Percentiles rank a stretch among this genome's conserved stretches.
phyloP scores from a whole-genome alignment of 2,113 vertebrate species.

The Enhydra lutris region DNA sequence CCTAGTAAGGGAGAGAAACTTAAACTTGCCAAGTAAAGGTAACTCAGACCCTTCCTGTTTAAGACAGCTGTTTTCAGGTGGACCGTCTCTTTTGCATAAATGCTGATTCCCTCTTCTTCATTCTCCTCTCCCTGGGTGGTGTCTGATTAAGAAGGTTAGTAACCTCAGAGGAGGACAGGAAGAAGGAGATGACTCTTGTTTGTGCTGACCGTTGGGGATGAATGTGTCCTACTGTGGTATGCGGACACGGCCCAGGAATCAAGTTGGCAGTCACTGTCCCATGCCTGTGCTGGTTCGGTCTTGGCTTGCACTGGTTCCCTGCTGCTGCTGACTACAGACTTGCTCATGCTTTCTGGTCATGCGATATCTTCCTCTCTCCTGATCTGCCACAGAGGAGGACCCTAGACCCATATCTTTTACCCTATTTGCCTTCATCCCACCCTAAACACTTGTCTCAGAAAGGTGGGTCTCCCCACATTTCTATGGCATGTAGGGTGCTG shows the following conservation, averaged over 20 bases:
- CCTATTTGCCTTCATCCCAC: too few relatives aligned
- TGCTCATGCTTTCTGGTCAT: rapidly evolving
- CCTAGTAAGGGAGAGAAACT: neutral
- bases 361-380: neutral
- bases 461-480: neutral
- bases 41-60: neutral
- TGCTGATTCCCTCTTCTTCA: neutral
- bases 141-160: neutral
- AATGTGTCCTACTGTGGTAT: neutral
- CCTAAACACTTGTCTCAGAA: neutral
- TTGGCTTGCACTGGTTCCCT: rapidly evolving
- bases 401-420: neutral
- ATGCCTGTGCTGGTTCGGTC: rapidly evolving
- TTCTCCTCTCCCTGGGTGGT: neutral
- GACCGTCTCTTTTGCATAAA: neutral
- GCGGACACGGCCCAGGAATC: neutral
- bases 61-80: neutral
- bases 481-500: neutral
- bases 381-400: neutral
- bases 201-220: too few relatives aligned
- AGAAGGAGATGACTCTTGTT: neutral
- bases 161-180: rapidly evolving
- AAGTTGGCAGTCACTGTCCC: neutral
- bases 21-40: neutral
- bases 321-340: neutral